Conservation (phyloP, 2,888 invertebrate genomes). For the Ophonus ardosiacus region DNA sequence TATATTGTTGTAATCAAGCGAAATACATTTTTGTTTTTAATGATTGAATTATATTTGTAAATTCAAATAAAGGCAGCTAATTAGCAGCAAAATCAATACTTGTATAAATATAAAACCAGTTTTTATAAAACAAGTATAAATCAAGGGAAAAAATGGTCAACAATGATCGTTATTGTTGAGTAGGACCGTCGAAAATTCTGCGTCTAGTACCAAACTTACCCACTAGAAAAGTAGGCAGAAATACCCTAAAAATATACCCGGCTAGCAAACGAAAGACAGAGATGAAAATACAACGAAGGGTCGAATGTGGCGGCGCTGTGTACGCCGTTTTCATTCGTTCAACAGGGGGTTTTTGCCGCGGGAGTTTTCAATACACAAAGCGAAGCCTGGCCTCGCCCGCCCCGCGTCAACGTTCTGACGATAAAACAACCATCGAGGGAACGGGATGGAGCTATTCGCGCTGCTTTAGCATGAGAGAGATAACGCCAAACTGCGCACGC, state of each 20-base stretch:
- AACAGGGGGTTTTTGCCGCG: slow-evolving; percentile 69
- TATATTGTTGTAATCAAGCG: neutral
- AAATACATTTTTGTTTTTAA: neutral
- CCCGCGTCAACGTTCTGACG: slow-evolving; percentile 34
- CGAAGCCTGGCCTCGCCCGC: slow-evolving; percentile 37
- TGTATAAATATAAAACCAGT: neutral
- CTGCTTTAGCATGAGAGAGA: neutral
- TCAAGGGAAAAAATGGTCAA: neutral
- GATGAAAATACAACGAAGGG: slow-evolving; percentile 42
- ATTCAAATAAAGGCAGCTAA: neutral
- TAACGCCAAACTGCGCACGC: slow-evolving; percentile 9
- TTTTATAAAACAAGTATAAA: neutral
- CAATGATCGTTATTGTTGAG: neutral
- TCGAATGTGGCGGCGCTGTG: slow-evolving; percentile 53
- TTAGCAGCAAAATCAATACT: neutral
- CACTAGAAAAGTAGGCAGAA: slow-evolving; percentile 8
- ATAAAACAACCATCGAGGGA: slow-evolving; percentile 57
- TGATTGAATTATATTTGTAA: neutral
- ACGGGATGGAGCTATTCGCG: neutral
- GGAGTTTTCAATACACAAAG: slow-evolving; percentile 68
- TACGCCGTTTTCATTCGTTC: slow-evolving; percentile 42
- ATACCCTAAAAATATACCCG: slow-evolving; percentile 28
- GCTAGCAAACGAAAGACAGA: slow-evolving; percentile 22
- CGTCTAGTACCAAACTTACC: slow-evolving; percentile 23
- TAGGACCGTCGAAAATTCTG: slow-evolving; percentile 12